phyloP scores from a whole-genome alignment of 64 coral and sea anemone species.

The Dendronephthya gigantea region DNA sequence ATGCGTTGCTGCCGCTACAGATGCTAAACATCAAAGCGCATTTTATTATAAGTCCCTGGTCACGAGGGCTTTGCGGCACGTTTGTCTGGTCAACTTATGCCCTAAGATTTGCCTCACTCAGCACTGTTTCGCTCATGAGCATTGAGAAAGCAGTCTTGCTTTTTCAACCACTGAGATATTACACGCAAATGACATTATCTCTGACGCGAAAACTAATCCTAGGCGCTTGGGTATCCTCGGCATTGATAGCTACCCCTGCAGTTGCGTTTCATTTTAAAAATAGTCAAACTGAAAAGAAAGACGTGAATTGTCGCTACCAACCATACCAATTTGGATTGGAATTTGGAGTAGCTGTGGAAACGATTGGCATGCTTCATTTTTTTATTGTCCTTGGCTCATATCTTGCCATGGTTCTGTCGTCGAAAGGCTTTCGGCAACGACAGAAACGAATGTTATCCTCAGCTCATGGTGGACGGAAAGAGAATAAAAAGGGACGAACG shows the following conservation, averaged over 20 bases:
- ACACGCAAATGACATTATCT: constrained; percentile 51
- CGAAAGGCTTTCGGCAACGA: constrained; percentile 54
- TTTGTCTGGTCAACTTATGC: constrained; percentile 49
- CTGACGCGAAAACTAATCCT: constrained; percentile 38
- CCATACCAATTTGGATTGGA: constrained; percentile 50
- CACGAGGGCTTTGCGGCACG: constrained; percentile 32
- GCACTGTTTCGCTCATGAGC: constrained; percentile 68
- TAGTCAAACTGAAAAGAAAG: constrained; percentile 42
- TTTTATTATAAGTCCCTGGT: constrained; percentile 45
- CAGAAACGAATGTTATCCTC: constrained; percentile 17
- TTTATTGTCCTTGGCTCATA: constrained; percentile 51
- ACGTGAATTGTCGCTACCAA: constrained; percentile 51
- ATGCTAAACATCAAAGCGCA: constrained; percentile 70
- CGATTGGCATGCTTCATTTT: constrained; percentile 47
- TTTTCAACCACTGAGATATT: constrained; percentile 49
- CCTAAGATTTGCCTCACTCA: constrained; percentile 54
- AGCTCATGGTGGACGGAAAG: background rate
- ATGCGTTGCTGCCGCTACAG: constrained; percentile 52
- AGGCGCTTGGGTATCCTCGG: constrained; percentile 60
- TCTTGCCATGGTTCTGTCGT: constrained; percentile 50
- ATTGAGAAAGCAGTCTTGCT: constrained; percentile 55
- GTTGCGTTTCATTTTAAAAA: constrained; percentile 41
- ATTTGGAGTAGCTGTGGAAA: constrained; percentile 48
- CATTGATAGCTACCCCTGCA: constrained; percentile 44
- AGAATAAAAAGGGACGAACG: background rate